Base-by-base conservation (phyloP, 2,797 vertebrate genomes). In the Anguilla megastoma region DNA sequence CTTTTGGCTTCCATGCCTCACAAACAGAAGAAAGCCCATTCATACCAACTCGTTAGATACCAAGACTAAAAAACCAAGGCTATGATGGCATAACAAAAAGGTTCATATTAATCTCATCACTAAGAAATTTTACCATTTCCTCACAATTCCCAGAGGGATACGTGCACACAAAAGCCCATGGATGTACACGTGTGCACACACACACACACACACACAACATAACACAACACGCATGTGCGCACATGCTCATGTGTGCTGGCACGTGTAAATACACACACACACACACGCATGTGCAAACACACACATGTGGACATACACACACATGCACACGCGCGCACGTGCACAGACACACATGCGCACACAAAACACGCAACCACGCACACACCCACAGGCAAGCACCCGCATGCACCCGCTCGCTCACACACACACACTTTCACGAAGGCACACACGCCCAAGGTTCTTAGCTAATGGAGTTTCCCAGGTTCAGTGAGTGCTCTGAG, bases 101-200 rank as follows among this genome's bases (percentile, higher is more conserved):
- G 45, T 82, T 82, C 79, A 82, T 82, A 82, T 82, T 82, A 24
- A 82, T 82, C 79, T 82, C 18, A 50, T 82, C 50, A 24, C 79
- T 8, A 18, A 82, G 45, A 50, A 24, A n/a, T 82, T 24, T 48
- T 24, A 30, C 41, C 18, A 0, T 79, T 79, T 36, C 74, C 30
- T 18, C 74, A 8, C 69, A 71, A 58, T 58, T 58, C 18, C 56
- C 56, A 12, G 12, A 66, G 63, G 24, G 63, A 27, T 24, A 66
- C 24, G 6, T 66, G 63, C 63, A 69, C 63, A 27, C 24, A 27
- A n/a, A 69, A 69, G n/a, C 63, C 24, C 74, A 79, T 45, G 14
- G 30, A 16, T 30, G 9, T 74, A 33, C 74, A 21, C 56, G 16
- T 14, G 16, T 16, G 4, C 50, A 24, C 58, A 63, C 58, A 24